Evolutionary conservation across 2,888 invertebrate genomes (phyloP).

Genomic region (Coecobrya sp.): DNA sequence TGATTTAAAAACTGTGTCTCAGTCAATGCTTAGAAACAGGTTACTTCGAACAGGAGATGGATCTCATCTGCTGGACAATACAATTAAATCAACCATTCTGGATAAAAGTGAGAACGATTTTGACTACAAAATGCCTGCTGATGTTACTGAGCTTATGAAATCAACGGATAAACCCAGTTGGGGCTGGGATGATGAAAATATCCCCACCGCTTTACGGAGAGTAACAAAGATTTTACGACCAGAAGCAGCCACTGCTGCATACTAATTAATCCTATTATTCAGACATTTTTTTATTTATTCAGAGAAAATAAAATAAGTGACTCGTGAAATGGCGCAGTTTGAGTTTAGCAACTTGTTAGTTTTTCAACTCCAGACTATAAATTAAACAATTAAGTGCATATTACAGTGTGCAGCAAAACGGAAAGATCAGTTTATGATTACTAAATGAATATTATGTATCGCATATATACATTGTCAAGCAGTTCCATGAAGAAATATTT

Average conservation of each 20-base stretch:
- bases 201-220: constrained; percentile 61
- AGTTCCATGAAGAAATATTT: too few species aligned
- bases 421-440: too few species aligned
- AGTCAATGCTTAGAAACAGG: constrained; percentile 87
- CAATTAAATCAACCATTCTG: background rate
- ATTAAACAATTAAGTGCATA: too few species aligned
- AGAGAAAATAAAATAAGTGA: too few species aligned
- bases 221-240: constrained; percentile 61
- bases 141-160: constrained; percentile 55
- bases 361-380: too few species aligned
- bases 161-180: constrained; percentile 68
- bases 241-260: background rate
- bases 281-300: too few species aligned
- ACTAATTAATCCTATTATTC: too few species aligned
- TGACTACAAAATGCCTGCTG: constrained; percentile 13
- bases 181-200: constrained; percentile 82
- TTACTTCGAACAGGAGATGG: constrained; percentile 87
- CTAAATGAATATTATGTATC: too few species aligned
- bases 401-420: too few species aligned
- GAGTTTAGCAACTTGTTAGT: too few species aligned
- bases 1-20: constrained; percentile 92
- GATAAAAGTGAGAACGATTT: background rate
- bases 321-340: too few species aligned
- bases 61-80: background rate
- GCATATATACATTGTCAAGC: too few species aligned